Evolutionary conservation across 2,888 invertebrate genomes (phyloP).

Genomic region (Troglohyphantes excavatus): DNA sequence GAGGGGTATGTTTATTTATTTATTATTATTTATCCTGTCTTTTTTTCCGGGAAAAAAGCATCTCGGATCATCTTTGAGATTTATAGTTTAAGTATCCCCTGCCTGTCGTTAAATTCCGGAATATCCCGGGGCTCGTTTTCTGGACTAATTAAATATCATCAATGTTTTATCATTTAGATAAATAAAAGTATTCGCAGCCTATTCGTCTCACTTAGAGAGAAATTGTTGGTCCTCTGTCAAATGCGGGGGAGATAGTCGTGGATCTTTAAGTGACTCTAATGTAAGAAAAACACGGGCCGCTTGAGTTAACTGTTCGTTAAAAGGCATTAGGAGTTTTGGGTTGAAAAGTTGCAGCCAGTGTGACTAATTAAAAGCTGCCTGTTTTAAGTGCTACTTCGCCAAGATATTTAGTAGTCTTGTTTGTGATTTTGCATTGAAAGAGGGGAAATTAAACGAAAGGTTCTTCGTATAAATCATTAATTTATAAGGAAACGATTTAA

Average conservation of each 20-base stretch:
- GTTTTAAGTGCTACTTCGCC: conserved; percentile 11
- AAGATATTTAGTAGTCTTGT: conserved; percentile 4
- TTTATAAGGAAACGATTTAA: background rate
- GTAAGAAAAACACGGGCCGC: conserved; percentile 28
- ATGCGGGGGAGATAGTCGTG: background rate
- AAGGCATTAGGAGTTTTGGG: background rate
- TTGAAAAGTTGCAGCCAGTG: conserved; percentile 20
- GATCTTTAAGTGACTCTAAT: conserved; percentile 37
- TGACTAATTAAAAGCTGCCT: conserved; percentile 29
- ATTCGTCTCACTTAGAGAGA: conserved; percentile 60
- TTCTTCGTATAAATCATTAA: background rate
- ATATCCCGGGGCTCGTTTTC: conserved; percentile 34
- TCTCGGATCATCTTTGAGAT: conserved; percentile 42
- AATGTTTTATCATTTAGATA: conserved; percentile 58
- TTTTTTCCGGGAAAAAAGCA: conserved; percentile 18
- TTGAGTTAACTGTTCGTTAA: conserved; percentile 13
- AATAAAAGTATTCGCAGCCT: conserved; percentile 49
- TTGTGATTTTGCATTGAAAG: background rate
- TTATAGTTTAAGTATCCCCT: conserved; percentile 39
- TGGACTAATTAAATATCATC: conserved; percentile 64
- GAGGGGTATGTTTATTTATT: conserved; percentile 31
- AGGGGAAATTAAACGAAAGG: background rate
- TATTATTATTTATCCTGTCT: conserved; percentile 37
- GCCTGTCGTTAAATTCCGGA: conserved; percentile 30
- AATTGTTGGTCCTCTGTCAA: conserved; percentile 23